phyloP scores from a whole-genome alignment of 2,113 vertebrate genomes.

The rat (Rattus norvegicus) region DNA sequence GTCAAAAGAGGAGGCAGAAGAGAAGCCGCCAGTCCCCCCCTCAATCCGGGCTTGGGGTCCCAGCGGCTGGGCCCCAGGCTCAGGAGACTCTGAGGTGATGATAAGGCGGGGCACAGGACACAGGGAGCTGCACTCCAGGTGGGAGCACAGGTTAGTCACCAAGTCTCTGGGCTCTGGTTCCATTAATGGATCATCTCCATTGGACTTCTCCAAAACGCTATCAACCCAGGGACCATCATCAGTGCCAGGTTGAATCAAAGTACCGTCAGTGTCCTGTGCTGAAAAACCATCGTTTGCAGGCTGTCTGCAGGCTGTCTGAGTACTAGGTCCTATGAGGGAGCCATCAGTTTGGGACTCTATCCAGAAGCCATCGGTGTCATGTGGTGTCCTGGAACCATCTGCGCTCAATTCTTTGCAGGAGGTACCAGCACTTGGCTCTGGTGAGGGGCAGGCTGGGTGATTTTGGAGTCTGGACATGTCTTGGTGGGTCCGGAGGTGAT shows the following conservation, averaged over 20 bases:
- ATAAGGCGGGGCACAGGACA: conserved; percentile 92
- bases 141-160: conserved; percentile 57
- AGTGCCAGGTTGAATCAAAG: not conserved
- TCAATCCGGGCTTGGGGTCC: conserved; percentile 50
- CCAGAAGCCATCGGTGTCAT: conserved; percentile 3
- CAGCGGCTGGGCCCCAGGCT: conserved; percentile 55
- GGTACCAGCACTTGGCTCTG: conserved; percentile 6
- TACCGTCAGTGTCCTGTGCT: not conserved
- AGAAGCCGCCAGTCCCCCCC: conserved; percentile 83
- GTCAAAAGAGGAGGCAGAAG: conserved; percentile 93
- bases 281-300: not conserved
- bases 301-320: conserved; percentile 16
- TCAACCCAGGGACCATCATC: conserved; percentile 31
- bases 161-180: conserved; percentile 42
- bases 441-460: conserved; percentile 1
- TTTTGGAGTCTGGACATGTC: not conserved
- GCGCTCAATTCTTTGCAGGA: not conserved
- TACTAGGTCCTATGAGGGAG: not conserved
- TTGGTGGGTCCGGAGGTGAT: conserved; percentile 6
- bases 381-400: conserved; percentile 21
- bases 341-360: not conserved
- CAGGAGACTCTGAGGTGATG: conserved; percentile 87
- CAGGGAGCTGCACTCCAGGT: conserved; percentile 53
- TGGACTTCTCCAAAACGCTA: conserved; percentile 8
- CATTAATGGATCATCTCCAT: not conserved